Evolutionary conservation across 2,113 vertebrate genomes (phyloP).

Genomic region (Harpagus bidentatus): DNA sequence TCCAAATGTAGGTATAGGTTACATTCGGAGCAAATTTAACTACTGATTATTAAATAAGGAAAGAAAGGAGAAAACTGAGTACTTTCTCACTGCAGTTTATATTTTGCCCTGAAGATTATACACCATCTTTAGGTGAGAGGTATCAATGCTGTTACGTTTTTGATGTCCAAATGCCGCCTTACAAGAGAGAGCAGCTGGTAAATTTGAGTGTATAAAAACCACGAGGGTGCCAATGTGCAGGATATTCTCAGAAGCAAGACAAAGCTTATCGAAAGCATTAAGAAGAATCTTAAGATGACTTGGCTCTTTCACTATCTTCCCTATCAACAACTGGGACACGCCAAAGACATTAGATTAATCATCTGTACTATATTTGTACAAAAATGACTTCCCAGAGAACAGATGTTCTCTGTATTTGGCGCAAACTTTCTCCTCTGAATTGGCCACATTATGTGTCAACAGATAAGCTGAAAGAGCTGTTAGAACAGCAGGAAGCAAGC

Average conservation of each 20-base stretch:
- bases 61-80: not conserved
- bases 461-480: not conserved
- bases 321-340: not conserved
- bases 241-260: not conserved
- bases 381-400: conserved; percentile 16
- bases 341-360: conserved; percentile 19
- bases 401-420: conserved; percentile 30
- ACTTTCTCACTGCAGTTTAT: not conserved
- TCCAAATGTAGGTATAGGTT: not conserved
- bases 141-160: not conserved
- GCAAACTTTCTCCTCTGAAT: not conserved
- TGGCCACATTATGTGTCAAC: not conserved
- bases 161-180: not conserved
- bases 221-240: not conserved
- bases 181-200: not conserved
- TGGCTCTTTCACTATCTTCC: not conserved
- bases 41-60: not conserved
- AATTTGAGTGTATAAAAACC: not conserved
- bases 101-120: not conserved
- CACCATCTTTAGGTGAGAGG: not conserved
- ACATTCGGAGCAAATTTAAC: not conserved
- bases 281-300: not conserved
- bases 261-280: not conserved
- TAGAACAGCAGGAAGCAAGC: not conserved
- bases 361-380: conserved; percentile 25